These are phyloP conservation scores for Agriotes lineatus DNA, from an alignment of 2,888 invertebrate genomes.

Conservation along the genomic window DNA sequence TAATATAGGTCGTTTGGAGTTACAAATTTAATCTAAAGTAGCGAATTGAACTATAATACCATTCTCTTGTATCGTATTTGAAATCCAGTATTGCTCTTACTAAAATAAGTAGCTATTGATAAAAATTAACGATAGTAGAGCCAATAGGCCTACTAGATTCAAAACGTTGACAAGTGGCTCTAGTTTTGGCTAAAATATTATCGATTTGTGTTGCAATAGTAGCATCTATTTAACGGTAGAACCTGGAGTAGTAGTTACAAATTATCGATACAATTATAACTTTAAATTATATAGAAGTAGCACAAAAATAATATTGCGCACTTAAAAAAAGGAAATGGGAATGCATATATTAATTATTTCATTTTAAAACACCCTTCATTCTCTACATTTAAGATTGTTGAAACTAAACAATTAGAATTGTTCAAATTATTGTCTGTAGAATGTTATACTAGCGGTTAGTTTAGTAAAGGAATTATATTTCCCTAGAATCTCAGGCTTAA, in stretches of 20 bases:
- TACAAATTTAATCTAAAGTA: not conserved
- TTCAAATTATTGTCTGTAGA: constrained; percentile 17
- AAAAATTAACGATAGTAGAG: not conserved
- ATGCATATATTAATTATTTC: constrained; percentile 33
- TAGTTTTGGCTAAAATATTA: not conserved
- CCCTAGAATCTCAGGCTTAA: constrained; percentile 31
- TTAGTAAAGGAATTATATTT: constrained; percentile 23
- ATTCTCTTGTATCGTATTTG: constrained; percentile 27
- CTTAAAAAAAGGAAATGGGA: constrained; percentile 34
- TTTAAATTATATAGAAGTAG: constrained; percentile 22
- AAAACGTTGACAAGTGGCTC: not conserved
- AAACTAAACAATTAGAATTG: constrained; percentile 12
- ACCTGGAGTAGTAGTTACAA: not conserved
- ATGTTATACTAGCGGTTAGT: constrained; percentile 14
- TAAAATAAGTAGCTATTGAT: constrained; percentile 25
- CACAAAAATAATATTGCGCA: constrained; percentile 24
- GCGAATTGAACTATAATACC: not conserved
- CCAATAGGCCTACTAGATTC: constrained; percentile 14
- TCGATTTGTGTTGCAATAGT: constrained; percentile 6
- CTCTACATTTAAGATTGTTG: constrained; percentile 30
- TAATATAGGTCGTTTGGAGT: not conserved
- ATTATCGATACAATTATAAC: not conserved
- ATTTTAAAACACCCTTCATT: constrained; percentile 5
- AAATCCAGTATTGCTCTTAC: constrained; percentile 36
- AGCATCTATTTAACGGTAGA: not conserved